phyloP scores from a whole-genome alignment of 2,113 vertebrate genomes.

The Pantherophis guttatus region DNA sequence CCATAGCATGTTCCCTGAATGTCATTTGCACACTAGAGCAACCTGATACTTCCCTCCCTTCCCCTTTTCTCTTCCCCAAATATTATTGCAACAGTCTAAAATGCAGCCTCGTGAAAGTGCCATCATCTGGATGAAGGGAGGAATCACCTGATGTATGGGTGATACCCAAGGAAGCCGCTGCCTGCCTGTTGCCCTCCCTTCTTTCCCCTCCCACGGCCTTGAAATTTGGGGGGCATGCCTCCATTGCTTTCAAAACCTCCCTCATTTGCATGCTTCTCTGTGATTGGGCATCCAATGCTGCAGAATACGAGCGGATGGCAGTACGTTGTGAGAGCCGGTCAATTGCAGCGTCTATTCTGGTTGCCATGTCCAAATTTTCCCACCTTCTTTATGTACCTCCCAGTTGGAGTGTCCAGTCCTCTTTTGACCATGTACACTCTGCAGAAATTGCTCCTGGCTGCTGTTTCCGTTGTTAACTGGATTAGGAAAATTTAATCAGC shows the following conservation, averaged over 20 bases:
- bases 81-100: neutral
- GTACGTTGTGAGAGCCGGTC: neutral
- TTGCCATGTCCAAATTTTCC: neutral
- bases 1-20: neutral
- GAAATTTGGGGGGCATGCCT: neutral
- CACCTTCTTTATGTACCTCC: neutral
- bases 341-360: neutral
- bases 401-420: neutral
- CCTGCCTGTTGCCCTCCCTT: too few species aligned
- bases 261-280: neutral
- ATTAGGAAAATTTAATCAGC: neutral
- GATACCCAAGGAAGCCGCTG: neutral
- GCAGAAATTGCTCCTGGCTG: neutral
- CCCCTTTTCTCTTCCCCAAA: neutral
- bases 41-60: neutral
- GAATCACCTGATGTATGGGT: neutral
- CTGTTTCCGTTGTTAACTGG: neutral
- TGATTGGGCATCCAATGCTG: neutral
- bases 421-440: neutral
- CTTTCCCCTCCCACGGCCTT: neutral
- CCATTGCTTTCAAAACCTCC: neutral
- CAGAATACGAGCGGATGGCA: neutral
- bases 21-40: neutral
- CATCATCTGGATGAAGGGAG: neutral
- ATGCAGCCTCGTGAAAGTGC: neutral